Evolutionary conservation across 1,140 invertebrate genomes (phyloP).

Genomic region (Drosophila micromelanica): DNA sequence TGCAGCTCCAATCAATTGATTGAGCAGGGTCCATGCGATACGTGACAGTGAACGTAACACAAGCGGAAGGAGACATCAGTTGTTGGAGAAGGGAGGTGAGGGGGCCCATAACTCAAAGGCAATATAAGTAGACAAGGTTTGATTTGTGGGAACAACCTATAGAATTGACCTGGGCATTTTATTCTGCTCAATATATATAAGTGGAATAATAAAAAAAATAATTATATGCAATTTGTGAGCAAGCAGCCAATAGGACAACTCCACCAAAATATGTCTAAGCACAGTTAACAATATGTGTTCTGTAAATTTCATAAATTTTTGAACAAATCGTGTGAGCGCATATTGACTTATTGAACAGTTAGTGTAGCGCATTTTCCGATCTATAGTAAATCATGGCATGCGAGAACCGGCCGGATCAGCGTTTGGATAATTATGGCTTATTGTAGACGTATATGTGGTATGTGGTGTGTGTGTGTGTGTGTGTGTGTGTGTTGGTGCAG

Average conservation of each 20-base stretch:
- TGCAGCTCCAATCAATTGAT: constrained; percentile 64
- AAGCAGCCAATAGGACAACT: neutral
- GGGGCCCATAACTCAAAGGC: constrained; percentile 21
- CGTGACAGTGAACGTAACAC: constrained; percentile 65
- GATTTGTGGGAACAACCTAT: constrained; percentile 26
- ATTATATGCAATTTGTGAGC: too few species aligned
- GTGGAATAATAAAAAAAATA: too few species aligned
- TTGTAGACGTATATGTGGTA: constrained; percentile 54
- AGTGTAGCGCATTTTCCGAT: constrained; percentile 26
- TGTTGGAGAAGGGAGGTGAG: neutral
- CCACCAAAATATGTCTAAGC: neutral
- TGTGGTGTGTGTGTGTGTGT: constrained; percentile 7
- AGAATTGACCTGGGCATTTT: too few species aligned
- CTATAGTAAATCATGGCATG: constrained; percentile 21
- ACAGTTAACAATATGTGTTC: constrained; percentile 3
- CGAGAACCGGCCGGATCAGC: constrained; percentile 60
- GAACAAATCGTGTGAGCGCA: constrained; percentile 6
- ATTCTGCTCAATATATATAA: neutral
- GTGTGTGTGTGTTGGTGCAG: constrained; percentile 19
- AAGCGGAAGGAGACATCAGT: constrained; percentile 26
- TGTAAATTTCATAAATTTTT: constrained; percentile 11
- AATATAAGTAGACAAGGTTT: constrained; percentile 55
- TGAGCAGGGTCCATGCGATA: constrained; percentile 70
- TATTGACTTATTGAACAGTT: constrained; percentile 35
- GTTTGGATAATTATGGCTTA: constrained; percentile 80